phyloP scores from a whole-genome alignment of 2,113 vertebrate species.

The Enhydra lutris region DNA sequence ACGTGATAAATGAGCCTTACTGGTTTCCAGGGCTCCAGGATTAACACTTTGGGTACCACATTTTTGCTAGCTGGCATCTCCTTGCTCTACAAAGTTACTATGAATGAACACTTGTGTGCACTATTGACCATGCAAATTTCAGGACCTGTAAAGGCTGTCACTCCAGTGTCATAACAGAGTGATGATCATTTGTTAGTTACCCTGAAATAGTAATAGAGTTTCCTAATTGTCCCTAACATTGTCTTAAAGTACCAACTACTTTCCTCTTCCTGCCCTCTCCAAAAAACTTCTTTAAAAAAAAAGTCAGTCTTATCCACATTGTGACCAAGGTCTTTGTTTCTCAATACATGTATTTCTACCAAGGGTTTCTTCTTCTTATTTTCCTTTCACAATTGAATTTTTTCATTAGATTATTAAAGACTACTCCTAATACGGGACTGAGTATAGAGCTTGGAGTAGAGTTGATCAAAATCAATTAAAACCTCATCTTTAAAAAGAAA shows the following conservation, averaged over 20 bases:
- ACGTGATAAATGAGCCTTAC: neutral
- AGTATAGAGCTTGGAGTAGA: neutral
- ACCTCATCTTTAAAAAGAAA: neutral
- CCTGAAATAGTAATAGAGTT: neutral
- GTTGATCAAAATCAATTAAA: neutral
- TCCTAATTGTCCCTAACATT: neutral
- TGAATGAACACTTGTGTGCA: neutral
- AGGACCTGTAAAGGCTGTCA: neutral
- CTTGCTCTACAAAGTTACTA: neutral
- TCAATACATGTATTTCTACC: neutral
- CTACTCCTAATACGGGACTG: neutral
- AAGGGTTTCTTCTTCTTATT: neutral
- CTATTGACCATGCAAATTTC: neutral
- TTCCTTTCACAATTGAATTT: neutral
- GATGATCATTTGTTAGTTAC: neutral
- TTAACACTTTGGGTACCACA: rapidly evolving
- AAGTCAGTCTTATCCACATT: neutral
- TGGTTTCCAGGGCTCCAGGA: neutral
- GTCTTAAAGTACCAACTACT: neutral
- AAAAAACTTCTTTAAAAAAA: neutral
- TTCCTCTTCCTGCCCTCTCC: neutral
- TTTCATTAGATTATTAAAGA: neutral
- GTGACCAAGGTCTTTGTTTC: neutral
- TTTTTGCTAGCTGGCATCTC: neutral
- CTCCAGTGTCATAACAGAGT: neutral